Evolutionary conservation across 2,888 invertebrate genomes (phyloP).

Genomic region (Ochropleura leucogaster): DNA sequence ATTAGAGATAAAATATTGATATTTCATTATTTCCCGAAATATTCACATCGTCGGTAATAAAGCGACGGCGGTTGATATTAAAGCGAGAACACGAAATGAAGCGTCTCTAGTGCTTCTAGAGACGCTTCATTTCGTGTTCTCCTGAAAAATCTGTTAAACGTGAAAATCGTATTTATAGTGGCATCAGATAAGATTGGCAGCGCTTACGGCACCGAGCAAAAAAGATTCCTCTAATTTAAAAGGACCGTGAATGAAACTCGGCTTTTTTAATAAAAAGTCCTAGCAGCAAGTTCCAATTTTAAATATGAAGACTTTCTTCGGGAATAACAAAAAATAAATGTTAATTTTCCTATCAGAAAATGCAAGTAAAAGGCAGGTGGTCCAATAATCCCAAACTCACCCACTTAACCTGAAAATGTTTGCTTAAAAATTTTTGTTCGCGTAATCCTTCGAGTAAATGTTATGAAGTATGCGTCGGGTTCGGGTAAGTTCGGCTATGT

Average conservation of each 20-base stretch:
- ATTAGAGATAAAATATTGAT: conserved; percentile 22
- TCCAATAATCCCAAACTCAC: conserved; percentile 35
- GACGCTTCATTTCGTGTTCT: conserved; percentile 21
- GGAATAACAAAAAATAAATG: conserved; percentile 14
- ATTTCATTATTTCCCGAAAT: conserved; percentile 2
- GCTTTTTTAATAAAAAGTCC: conserved; percentile 35
- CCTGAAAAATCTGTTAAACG: conserved; percentile 15
- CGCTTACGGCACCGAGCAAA: conserved; percentile 14
- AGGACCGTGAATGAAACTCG: conserved; percentile 11
- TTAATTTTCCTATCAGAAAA: conserved; percentile 43
- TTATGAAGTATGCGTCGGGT: conserved; percentile 5
- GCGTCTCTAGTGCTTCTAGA: no score
- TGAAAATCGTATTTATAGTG: conserved; percentile 20
- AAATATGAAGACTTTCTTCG: conserved; percentile 13
- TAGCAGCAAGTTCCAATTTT: conserved; percentile 1
- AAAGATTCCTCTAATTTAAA: conserved; percentile 23
- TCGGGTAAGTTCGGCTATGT: conserved; percentile 39
- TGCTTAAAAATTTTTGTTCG: conserved; percentile 33
- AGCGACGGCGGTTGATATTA: not conserved
- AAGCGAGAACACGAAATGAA: no score
- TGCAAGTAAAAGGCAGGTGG: conserved; percentile 23
- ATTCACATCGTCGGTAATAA: not conserved
- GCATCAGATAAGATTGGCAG: conserved; percentile 33
- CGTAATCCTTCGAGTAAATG: conserved; percentile 39
- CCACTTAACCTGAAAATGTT: conserved; percentile 39